Evolutionary conservation across 2,888 invertebrate genomes (phyloP).

Genomic region (Schrankia costaestrigalis): DNA sequence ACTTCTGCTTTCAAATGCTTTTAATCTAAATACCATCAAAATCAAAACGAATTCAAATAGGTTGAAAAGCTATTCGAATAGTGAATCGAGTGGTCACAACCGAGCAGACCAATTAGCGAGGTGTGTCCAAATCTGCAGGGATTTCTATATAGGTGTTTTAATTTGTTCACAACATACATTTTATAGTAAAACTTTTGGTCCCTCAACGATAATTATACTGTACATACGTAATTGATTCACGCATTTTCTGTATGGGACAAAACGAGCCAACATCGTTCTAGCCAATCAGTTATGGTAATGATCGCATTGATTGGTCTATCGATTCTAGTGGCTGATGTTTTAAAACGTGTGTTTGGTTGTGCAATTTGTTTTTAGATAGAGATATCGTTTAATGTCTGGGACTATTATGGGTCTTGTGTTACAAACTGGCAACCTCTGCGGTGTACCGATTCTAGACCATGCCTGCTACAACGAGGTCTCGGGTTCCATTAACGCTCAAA

Average conservation of each 20-base stretch:
- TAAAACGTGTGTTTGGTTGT: background rate
- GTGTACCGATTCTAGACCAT: too few relatives aligned
- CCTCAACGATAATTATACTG: slow-evolving; percentile 37
- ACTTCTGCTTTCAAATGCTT: background rate
- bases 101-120: slow-evolving; percentile 58
- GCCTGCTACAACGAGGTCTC: too few relatives aligned
- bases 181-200: slow-evolving; percentile 52
- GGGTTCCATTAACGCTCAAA: too few relatives aligned
- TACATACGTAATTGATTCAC: slow-evolving; percentile 35
- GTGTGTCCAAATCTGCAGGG: slow-evolving; percentile 56
- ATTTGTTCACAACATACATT: slow-evolving; percentile 41
- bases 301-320: slow-evolving; percentile 48
- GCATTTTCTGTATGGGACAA: slow-evolving; percentile 22
- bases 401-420: too few relatives aligned
- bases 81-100: slow-evolving; percentile 41
- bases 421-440: too few relatives aligned
- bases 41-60: slow-evolving; percentile 20
- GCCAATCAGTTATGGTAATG: slow-evolving; percentile 74
- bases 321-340: slow-evolving; percentile 35
- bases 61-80: slow-evolving; percentile 33
- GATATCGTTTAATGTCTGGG: too few relatives aligned
- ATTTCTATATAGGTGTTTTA: slow-evolving; percentile 43
- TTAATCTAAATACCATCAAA: slow-evolving; percentile 15
- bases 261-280: slow-evolving; percentile 2
- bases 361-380: too few relatives aligned